Evolutionary conservation across 2,888 invertebrate species (phyloP).

Genomic region (Ariolimax columbianus): DNA sequence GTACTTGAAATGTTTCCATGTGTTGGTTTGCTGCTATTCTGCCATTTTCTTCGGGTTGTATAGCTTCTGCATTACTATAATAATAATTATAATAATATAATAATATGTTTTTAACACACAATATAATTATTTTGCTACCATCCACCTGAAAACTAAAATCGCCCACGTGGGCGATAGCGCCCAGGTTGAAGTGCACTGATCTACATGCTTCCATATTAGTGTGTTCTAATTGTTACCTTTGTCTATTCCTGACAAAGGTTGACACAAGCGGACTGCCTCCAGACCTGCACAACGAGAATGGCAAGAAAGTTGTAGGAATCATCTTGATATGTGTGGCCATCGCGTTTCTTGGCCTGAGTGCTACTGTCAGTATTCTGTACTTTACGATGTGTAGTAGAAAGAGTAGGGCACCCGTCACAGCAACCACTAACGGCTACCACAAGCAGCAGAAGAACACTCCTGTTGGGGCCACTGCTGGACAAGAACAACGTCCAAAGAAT

Average conservation of each 20-base stretch:
- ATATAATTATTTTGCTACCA: too few species aligned
- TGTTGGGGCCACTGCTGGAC: neutral
- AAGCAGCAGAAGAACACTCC: neutral
- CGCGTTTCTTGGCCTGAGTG: slow-evolving; percentile 63
- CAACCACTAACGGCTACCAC: neutral
- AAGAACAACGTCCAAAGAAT: neutral
- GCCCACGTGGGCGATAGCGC: too few species aligned
- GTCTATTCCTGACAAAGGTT: slow-evolving; percentile 44
- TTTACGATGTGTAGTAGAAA: slow-evolving; percentile 59
- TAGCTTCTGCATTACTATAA: too few species aligned
- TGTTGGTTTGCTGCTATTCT: too few species aligned
- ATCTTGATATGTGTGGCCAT: slow-evolving; percentile 68
- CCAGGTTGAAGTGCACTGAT: too few species aligned
- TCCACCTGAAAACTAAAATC: too few species aligned
- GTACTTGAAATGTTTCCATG: too few species aligned
- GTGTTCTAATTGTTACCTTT: neutral
- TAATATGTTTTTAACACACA: too few species aligned
- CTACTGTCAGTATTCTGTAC: slow-evolving; percentile 65
- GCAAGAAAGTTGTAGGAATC: slow-evolving; percentile 70
- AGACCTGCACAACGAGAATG: slow-evolving; percentile 68
- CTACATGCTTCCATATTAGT: too few species aligned
- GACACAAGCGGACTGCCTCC: slow-evolving; percentile 68
- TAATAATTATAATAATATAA: too few species aligned
- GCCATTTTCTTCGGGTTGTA: too few species aligned
- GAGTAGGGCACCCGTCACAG: slow-evolving; percentile 47